Evolutionary conservation across 2,113 vertebrate species (phyloP).

Genomic region (Esox niger): DNA sequence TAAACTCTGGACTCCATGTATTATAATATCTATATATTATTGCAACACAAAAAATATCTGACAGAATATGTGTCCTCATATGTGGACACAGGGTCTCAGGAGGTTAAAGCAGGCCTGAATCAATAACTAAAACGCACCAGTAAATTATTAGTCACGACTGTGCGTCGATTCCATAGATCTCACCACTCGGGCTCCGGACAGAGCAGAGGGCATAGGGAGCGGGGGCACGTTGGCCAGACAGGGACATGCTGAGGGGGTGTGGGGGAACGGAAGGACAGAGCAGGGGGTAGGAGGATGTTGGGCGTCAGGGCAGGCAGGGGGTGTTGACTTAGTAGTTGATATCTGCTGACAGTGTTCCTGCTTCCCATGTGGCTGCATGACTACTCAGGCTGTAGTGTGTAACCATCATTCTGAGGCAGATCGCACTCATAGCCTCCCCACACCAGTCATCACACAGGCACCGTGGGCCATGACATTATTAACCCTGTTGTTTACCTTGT

Average conservation of each 20-base stretch:
- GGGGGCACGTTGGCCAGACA: neutral
- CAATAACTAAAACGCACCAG: neutral
- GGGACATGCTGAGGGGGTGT: neutral
- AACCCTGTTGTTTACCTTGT: too few relatives aligned
- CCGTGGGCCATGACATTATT: neutral
- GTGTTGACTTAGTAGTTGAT: slow-evolving; percentile 16
- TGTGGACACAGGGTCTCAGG: too few relatives aligned
- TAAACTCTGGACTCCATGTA: too few relatives aligned
- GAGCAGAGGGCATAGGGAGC: neutral
- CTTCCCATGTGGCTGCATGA: neutral
- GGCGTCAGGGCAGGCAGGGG: neutral
- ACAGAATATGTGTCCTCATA: too few relatives aligned
- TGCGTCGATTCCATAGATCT: neutral
- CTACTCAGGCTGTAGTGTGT: neutral
- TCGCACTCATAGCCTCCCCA: neutral
- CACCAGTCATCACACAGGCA: neutral
- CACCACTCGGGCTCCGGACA: neutral
- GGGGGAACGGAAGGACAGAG: neutral
- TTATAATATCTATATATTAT: too few relatives aligned
- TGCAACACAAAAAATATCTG: too few relatives aligned
- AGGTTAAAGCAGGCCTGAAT: neutral
- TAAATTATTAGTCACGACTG: neutral
- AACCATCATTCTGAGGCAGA: neutral
- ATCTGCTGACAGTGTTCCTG: slow-evolving; percentile 20
- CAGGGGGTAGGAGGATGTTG: neutral